Percentiles rank a stretch among this genome's conserved stretches.
Evolutionary conservation across 1,140 invertebrate species (phyloP).

Genomic region (Matsumurasca onukii): DNA sequence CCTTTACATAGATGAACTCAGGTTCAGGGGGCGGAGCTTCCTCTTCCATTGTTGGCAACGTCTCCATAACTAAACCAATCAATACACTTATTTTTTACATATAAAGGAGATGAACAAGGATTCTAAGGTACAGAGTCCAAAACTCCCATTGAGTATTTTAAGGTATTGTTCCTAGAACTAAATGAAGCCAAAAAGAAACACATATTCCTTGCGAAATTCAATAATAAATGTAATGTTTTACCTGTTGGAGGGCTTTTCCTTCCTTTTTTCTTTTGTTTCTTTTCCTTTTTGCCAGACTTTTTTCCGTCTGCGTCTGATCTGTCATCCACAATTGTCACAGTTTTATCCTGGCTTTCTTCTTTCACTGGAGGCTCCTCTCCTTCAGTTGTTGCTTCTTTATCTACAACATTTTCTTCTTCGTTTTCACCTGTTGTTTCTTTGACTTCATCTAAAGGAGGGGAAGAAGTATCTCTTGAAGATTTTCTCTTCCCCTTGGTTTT

Average conservation of each 20-base stretch:
- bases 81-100: conserved; percentile 14
- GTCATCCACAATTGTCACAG: conserved; percentile 35
- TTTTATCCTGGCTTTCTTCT: conserved; percentile 12
- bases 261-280: conserved; percentile 42
- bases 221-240: conserved; percentile 32
- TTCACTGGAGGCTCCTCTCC: conserved; percentile 32
- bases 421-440: conserved; percentile 6
- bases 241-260: conserved; percentile 38
- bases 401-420: conserved; percentile 26
- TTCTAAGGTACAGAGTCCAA: too few relatives aligned
- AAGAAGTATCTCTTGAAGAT: conserved; percentile 8
- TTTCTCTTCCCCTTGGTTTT: conserved; percentile 34
- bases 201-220: too few relatives aligned
- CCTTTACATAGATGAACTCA: conserved; percentile 35
- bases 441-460: background rate
- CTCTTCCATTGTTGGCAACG: conserved; percentile 53
- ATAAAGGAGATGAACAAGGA: too few relatives aligned
- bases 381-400: conserved; percentile 43
- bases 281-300: conserved; percentile 48
- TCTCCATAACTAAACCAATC: conserved; percentile 48
- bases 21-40: conserved; percentile 40
- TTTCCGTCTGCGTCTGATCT: conserved; percentile 36
- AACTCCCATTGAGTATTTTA: too few relatives aligned
- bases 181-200: too few relatives aligned
- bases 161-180: too few relatives aligned